Evolutionary conservation across 2,888 invertebrate genomes (phyloP), one percentile per base, ranked within the genome.

Genomic region (Scaptodrosophila latifasciaeformis): DNA sequence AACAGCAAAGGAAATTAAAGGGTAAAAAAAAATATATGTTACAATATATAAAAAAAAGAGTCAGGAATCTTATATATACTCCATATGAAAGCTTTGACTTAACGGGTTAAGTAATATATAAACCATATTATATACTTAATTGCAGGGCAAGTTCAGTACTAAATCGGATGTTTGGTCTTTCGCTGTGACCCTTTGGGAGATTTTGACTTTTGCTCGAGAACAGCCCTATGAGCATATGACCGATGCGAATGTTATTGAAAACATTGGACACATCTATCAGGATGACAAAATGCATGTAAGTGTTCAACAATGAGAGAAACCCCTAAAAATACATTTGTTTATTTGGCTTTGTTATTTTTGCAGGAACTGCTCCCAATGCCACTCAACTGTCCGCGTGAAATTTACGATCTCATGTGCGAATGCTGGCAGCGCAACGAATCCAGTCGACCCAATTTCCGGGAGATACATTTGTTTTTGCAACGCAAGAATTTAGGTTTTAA

Each of bases 121-220:
- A n/a, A n/a, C n/a, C n/a, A n/a, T n/a, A n/a, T n/a, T n/a, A n/a
- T n/a, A n/a, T n/a, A n/a, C n/a, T n/a, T n/a, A n/a, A 24, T 24
- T 88, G 35, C 86, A 94, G 93, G 93, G 92, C 47, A 93, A 93
- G 86, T 94, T 92, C 85, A 91, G 93, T 29, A 91, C 91, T 45
- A 94, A 94, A 85, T 93, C 93, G 69, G 95, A 95, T 87, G 94
- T 95, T 39, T 96, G 95, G 95, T 90, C 94, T 49, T 95, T 95
- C 83, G 95, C 93, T 39, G 93, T 95, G 53, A 92, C 94, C 45
- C 88, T 95, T 62, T 96, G 95, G 94, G 95, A 96, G 86, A 91
- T 96, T 67, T 88, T 96, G 82, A 93, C 93, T 31, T 92, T 92
- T 85, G 94, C 94, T 42, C 88, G 93, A 48, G 92, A 93, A 79